phyloP scores from a whole-genome alignment of 2,888 invertebrate genomes.

The Autographa gamma region DNA sequence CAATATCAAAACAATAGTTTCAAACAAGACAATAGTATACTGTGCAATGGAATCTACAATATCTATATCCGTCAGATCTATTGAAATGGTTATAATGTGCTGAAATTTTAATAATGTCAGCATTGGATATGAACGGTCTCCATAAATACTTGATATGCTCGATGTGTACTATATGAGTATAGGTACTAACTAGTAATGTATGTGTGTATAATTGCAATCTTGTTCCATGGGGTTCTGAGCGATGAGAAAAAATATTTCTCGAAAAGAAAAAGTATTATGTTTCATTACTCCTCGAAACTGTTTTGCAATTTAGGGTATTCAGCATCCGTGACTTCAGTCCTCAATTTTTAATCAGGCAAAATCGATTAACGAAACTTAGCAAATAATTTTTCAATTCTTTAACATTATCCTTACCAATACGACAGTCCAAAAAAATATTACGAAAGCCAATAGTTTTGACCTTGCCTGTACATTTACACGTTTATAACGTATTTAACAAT shows the following conservation, averaged over 20 bases:
- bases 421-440: not conserved
- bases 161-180: no score
- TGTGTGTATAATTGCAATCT: not conserved
- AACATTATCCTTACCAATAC: no score
- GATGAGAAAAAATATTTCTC: no score
- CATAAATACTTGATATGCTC: not conserved
- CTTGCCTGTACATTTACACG: conserved; percentile 44
- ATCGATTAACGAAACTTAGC: no score
- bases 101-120: conserved; percentile 1
- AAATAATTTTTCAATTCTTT: no score
- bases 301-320: no score
- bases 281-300: no score
- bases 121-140: not conserved
- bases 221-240: no score
- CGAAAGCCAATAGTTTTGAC: conserved; percentile 31
- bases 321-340: no score
- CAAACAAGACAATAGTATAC: conserved; percentile 4
- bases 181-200: not conserved
- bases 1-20: conserved; percentile 3
- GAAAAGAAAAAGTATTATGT: no score
- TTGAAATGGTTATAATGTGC: not conserved
- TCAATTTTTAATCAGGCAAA: no score
- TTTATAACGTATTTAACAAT: conserved; percentile 60
- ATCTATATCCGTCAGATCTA: not conserved
- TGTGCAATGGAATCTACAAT: not conserved